Base-by-base conservation (phyloP, 2,888 invertebrate genomes). In the Chrysolina haemoptera region DNA sequence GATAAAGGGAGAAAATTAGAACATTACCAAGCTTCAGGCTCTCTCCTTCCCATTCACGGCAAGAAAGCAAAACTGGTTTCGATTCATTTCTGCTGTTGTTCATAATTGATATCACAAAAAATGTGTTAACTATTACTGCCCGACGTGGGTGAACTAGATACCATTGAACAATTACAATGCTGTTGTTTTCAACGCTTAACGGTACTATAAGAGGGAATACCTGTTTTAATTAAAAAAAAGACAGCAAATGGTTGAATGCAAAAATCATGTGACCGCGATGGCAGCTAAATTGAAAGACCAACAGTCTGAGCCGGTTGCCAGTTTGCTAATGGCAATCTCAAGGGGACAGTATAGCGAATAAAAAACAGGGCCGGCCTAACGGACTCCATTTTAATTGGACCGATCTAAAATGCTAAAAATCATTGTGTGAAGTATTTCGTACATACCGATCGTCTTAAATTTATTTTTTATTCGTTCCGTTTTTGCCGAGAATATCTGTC, bases 71-170 rank as follows among this genome's bases (percentile, higher is more conserved):
- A 65, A 65, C 65, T 65, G 46, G 65, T 65, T 65, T 65, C 18
- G 18, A n/a, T 22, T 22, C 65, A 65, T 65, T 65, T 65, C 65
- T 65, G 22, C 65, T 48, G 48, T 65, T 65, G 65, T 65, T 65
- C 27, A 43, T 48, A 46, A 65, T 65, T 27, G 43, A 46, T 64
- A 62, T 43, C 48, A 71, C 68, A 75, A 75, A 71, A 68, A 68
- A 75, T 65, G 68, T 71, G 68, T 70, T 64, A 70, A 73, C 71
- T 70, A 75, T 71, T 66, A 72, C 68, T 53, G 63, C 63, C 48
- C 53, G 78, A 81, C 81, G 82, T 83, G 84, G 83, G 83, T 83
- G 83, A 83, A 83, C 84, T 82, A 83, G 82, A 82, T 77, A 69
- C 75, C 55, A 77, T 82, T 80, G 80, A 80, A 82, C 80, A 83